Conservation (phyloP, 2,797 vertebrate species). For the Rhinatrema bivittatum region DNA sequence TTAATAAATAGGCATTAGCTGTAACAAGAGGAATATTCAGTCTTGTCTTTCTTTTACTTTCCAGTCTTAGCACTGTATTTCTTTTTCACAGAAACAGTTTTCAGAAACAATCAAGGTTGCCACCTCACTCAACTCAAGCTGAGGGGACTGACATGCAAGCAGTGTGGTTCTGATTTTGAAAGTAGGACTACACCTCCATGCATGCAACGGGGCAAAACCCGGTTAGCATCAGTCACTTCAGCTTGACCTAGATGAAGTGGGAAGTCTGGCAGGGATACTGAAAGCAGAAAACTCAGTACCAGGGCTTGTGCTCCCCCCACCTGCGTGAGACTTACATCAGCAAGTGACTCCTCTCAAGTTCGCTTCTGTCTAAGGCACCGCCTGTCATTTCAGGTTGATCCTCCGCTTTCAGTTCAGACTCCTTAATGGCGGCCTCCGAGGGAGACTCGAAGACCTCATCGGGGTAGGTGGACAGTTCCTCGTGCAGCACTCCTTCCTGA, state of each 20-base stretch:
- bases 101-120: too few relatives aligned
- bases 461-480: slow-evolving; percentile 85
- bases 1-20: too few relatives aligned
- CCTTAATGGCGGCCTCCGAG: slow-evolving; percentile 80
- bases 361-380: slow-evolving; percentile 76
- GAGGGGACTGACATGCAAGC: not conserved
- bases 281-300: too few relatives aligned
- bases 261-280: too few relatives aligned
- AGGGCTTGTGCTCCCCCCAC: not conserved
- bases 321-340: slow-evolving; percentile 93
- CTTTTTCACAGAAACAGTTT: not conserved
- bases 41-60: too few relatives aligned
- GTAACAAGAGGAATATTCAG: not conserved
- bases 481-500: slow-evolving; percentile 84
- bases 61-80: not conserved
- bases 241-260: too few relatives aligned
- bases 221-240: too few relatives aligned
- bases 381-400: slow-evolving; percentile 80
- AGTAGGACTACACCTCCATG: too few relatives aligned
- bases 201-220: too few relatives aligned
- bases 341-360: slow-evolving; percentile 88
- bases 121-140: not conserved
- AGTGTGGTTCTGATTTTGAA: not conserved
- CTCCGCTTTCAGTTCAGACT: slow-evolving; percentile 46
- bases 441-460: slow-evolving; percentile 93